Evolutionary conservation across 92 coral and sea anemone species (phyloP), one percentile per base, ranked within the genome.

Genomic region (Plumapathes pennacea): DNA sequence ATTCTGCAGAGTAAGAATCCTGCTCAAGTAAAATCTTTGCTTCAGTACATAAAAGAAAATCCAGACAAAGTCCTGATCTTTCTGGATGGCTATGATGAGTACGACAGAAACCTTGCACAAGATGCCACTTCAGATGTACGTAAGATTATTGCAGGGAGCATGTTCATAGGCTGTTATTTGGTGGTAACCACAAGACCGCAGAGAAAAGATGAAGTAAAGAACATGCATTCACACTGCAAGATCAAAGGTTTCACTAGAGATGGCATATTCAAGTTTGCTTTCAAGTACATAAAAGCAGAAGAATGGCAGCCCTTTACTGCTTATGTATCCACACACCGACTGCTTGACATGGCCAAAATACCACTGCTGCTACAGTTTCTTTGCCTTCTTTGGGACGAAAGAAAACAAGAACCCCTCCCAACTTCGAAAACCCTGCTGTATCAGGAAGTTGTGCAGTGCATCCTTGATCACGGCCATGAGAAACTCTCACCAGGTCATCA

Each of bases 341-440:
- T 57, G 20, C 17, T 10, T 13, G 10, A 12, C 50, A 39, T 58
- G 65, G 65, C 38, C 1, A 36, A 58, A 24, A 58, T 40, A 2
- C 65, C 65, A 23, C 65, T 58, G 10, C 50, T 58, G 6, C 21
- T 39, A 11, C 27, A 25, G n/a, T 36, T 58, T 15, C 41, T 58
- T 21, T 58, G 65, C 30, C 52, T 58, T 2, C 34, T 58, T 8
- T 58, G 65, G 65, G 26, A 40, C 23, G 51, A 57, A 21, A 57
- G 37, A 55, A 19, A 12, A 9, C n/a, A 19, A 18, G 24, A 55
- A 10, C 34, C 15, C 12, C 24, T 33, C 13, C 62, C 62, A 10
- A 34, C 44, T n/a, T 28, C 62, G 23, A 10, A 28, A 13, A 28
- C 62, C 10, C 25, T 24, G 14, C 38, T 60, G 7, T 60, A 43